Evolutionary conservation across 2,113 vertebrate genomes (phyloP).

Genomic region (Phrynosoma platyrhinos): DNA sequence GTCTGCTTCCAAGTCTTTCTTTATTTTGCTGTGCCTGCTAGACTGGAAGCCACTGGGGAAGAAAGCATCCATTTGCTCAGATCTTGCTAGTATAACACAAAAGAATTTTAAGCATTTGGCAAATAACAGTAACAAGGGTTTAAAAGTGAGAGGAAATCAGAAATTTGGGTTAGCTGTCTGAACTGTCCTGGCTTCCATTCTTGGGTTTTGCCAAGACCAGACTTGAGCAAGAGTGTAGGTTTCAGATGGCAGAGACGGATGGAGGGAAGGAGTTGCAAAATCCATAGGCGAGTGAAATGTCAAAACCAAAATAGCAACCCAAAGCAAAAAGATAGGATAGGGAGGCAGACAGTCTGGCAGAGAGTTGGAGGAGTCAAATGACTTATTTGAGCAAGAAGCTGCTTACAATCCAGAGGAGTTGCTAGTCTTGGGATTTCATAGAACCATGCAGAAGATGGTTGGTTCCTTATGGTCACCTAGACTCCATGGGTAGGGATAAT

Average conservation of each 20-base stretch:
- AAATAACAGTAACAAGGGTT: not conserved
- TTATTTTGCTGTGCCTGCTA: not conserved
- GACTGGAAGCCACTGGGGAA: not conserved
- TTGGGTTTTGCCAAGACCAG: not conserved
- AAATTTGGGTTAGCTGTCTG: not conserved
- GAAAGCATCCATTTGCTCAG: not conserved
- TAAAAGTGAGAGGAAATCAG: not conserved
- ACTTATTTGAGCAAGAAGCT: too few species aligned
- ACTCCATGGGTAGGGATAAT: not conserved
- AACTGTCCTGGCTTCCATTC: not conserved
- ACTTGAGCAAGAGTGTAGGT: not conserved
- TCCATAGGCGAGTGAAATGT: not conserved
- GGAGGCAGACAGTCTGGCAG: not conserved
- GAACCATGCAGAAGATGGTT: not conserved
- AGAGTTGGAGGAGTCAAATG: not conserved
- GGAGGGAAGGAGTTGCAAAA: not conserved
- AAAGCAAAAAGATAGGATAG: not conserved
- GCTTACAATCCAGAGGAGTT: not conserved
- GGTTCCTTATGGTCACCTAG: not conserved
- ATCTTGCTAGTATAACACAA: not conserved
- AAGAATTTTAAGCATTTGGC: not conserved
- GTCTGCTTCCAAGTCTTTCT: not conserved
- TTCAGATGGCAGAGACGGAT: not conserved
- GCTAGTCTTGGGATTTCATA: not conserved
- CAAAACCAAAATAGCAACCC: conserved; percentile 4